Conservation (phyloP, 2,888 invertebrate genomes). For the Lamellibrachia columna region DNA sequence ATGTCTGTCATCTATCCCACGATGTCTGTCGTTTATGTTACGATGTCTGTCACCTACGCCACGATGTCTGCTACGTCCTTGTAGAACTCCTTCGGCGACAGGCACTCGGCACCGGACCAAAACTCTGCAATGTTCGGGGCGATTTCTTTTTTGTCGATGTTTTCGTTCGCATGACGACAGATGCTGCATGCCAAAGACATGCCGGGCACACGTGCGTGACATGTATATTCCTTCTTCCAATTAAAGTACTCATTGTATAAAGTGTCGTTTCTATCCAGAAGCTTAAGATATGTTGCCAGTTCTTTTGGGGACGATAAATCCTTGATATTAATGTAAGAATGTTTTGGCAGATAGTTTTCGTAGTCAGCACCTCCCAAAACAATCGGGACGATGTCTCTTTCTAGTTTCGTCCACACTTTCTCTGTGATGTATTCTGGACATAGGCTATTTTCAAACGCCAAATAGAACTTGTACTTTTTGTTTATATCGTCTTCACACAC, state of each 20-base stretch:
- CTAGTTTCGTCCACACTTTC: conserved; percentile 7
- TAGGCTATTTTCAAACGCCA: conserved; percentile 30
- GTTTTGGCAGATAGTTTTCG: conserved; percentile 80
- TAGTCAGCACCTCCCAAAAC: conserved; percentile 32
- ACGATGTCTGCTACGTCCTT: too few relatives aligned
- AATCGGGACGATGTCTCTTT: conserved; percentile 26
- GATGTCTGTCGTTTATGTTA: too few relatives aligned
- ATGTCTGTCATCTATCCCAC: too few relatives aligned
- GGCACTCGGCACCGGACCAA: neutral
- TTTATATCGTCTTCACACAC: neutral
- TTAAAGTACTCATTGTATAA: conserved; percentile 93
- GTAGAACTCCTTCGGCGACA: neutral
- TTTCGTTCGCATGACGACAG: neutral
- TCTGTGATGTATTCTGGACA: conserved; percentile 31
- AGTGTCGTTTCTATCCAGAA: conserved; percentile 86
- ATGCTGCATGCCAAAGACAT: neutral
- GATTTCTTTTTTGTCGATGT: conserved; percentile 6
- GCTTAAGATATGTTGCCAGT: conserved; percentile 85
- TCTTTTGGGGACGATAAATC: conserved; percentile 89
- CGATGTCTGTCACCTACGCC: too few relatives aligned
- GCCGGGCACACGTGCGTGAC: neutral
- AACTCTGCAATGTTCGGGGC: neutral
- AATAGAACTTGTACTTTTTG: conserved; percentile 27
- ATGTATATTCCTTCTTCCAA: conserved; percentile 80
- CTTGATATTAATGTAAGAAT: conserved; percentile 94